Base-by-base conservation (phyloP, 2,797 vertebrate genomes). In the Eidolon dupreanum region DNA sequence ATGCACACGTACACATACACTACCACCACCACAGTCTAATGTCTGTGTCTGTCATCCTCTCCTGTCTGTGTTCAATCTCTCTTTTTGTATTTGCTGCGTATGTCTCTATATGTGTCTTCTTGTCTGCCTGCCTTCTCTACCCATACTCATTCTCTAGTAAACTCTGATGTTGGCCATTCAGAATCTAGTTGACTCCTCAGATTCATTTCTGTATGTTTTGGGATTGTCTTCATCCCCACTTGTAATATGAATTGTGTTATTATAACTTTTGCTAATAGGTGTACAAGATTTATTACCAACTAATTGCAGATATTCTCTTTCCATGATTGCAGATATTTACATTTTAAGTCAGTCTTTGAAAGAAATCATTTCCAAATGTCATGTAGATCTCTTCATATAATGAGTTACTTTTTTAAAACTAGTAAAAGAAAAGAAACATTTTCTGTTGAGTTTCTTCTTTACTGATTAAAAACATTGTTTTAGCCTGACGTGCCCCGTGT, bases 331-430 rank as follows among this genome's bases (percentile, higher is more conserved):
- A 85, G n/a, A 81, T 93, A 51, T 73, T 79, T 88, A 51, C 7
- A 68, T 65, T 93, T 73, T 81, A 73, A 90, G 8, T 78, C 12
- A 90, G 8, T 78, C 12, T 93, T 91, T 91, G 83, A 90, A 78
- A 91, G 19, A 33, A 95, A 71, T 93, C 12, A 66, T 82, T 96
- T 95, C 43, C 20, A 86, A 31, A 24, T 85, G 8, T 93, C 33
- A 36, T 82, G 12, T 13, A 43, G 26, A 46, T 78, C 43, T 63
- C n/a, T 87, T 90, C 26, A 68, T 49, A 33, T 7, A 63, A 9
- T 94, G 57, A 88, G 17, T 85, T 93, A 74, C 19, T 43, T 94
- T 93, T 78, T 17, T 68, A 87, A 87, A 94, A 15, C 43, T 22
- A 79, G 51, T 71, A 77, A 61, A 70, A 78, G 36, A 93, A 86